Evolutionary conservation across 2,113 vertebrate species (phyloP).

Genomic region (Oxyura jamaicensis): DNA sequence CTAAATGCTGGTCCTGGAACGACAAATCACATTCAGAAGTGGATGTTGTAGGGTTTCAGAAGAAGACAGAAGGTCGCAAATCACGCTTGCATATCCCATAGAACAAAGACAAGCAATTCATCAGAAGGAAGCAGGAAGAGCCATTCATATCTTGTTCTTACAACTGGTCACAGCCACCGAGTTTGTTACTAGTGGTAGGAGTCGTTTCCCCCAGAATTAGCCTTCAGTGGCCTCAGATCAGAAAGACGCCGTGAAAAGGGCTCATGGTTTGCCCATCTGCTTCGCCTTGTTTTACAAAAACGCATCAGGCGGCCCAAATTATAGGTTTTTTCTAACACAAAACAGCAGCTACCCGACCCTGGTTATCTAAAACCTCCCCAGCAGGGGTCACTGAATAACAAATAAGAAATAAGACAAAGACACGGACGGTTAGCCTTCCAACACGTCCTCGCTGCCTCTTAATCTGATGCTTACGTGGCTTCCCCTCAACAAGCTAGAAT

Average conservation of each 20-base stretch:
- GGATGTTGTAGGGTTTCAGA: too few relatives aligned
- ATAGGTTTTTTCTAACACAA: background rate
- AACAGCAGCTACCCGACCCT: background rate
- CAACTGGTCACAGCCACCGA: background rate
- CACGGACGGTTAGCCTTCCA: background rate
- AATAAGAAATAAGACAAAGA: background rate
- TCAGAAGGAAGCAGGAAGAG: background rate
- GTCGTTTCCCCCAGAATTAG: background rate
- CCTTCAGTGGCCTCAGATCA: background rate
- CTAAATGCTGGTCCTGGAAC: background rate
- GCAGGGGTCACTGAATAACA: conserved; percentile 69
- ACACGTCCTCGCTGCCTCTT: background rate
- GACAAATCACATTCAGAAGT: background rate
- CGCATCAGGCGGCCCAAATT: background rate
- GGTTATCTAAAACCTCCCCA: conserved; percentile 52
- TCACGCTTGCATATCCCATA: background rate
- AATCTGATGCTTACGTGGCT: background rate
- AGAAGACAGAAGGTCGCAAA: background rate
- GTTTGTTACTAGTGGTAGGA: background rate
- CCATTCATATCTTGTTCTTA: background rate
- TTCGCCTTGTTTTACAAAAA: background rate
- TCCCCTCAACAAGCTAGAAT: background rate
- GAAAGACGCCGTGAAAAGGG: background rate
- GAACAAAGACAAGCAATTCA: background rate
- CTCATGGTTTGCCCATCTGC: background rate